These are phyloP conservation scores for Xerus inauris DNA, from an alignment of 2,113 vertebrate species.

Conservation along the genomic window DNA sequence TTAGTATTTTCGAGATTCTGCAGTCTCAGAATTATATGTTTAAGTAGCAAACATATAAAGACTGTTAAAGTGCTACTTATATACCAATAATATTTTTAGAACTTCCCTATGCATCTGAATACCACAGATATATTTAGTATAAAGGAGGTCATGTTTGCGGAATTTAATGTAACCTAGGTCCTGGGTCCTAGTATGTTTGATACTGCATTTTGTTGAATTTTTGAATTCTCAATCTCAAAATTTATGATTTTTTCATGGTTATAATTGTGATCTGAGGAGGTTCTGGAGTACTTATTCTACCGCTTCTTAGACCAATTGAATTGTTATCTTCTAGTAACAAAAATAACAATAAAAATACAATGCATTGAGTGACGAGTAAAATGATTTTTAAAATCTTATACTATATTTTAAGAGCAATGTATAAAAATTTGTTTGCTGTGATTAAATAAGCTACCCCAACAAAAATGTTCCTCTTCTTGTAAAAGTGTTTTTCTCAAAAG, in stretches of 20 bases:
- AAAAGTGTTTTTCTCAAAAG: not conserved
- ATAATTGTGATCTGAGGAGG: not conserved
- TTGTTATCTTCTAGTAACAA: not conserved
- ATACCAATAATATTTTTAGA: not conserved
- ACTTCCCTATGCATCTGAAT: not conserved
- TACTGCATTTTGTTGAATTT: not conserved
- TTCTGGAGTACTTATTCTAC: not conserved
- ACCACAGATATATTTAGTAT: not conserved
- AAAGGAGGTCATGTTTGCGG: not conserved
- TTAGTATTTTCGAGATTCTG: not conserved
- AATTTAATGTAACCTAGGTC: not conserved
- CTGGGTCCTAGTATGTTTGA: not conserved
- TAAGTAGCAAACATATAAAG: not conserved
- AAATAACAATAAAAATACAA: not conserved
- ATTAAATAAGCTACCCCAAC: not conserved
- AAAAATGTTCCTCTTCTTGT: slow-evolving; percentile 12
- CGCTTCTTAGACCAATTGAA: not conserved
- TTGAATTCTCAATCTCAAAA: not conserved
- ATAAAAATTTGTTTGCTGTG: not conserved
- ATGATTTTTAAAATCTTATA: not conserved
- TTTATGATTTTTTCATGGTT: not conserved
- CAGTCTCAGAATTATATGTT: too few species aligned
- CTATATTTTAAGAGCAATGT: not conserved
- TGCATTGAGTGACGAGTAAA: not conserved
- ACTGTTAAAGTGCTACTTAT: not conserved